These are phyloP conservation scores for Osmerus mordax DNA, from an alignment of 2,113 vertebrate species.

Conservation along the genomic window DNA sequence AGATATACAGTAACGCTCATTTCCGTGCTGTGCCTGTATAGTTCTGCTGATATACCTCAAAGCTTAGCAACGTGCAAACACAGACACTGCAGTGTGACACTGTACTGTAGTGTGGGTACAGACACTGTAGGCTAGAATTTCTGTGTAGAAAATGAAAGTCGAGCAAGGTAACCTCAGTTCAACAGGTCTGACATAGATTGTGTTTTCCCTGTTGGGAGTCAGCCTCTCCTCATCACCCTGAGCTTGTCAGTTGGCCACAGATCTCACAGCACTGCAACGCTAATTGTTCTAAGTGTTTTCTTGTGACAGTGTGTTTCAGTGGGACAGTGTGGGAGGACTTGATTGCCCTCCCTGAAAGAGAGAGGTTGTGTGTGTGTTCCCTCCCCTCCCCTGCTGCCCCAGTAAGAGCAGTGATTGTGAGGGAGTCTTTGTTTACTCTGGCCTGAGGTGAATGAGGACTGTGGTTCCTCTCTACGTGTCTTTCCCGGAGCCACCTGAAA, in stretches of 20 bases:
- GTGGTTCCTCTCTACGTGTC: not conserved
- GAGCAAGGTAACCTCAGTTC: too few relatives aligned
- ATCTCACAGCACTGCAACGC: not conserved
- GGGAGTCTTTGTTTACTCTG: constrained; percentile 5
- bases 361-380: not conserved
- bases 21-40: not conserved
- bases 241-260: not conserved
- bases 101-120: too few relatives aligned
- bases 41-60: not conserved
- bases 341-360: not conserved
- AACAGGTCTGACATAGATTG: too few relatives aligned
- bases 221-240: not conserved
- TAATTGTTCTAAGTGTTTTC: not conserved
- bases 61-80: not conserved
- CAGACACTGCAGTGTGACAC: not conserved
- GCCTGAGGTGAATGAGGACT: not conserved
- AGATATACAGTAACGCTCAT: not conserved
- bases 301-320: constrained; percentile 1
- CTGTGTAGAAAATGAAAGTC: too few relatives aligned
- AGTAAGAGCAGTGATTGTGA: constrained; percentile 1
- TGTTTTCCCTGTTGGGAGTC: too few relatives aligned
- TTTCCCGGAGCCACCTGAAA: not conserved
- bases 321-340: constrained; percentile 6
- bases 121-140: too few relatives aligned
- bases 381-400: not conserved